These are phyloP conservation scores for Alectoris magna DNA, from an alignment of 2,797 vertebrate genomes.

Conservation along the genomic window DNA sequence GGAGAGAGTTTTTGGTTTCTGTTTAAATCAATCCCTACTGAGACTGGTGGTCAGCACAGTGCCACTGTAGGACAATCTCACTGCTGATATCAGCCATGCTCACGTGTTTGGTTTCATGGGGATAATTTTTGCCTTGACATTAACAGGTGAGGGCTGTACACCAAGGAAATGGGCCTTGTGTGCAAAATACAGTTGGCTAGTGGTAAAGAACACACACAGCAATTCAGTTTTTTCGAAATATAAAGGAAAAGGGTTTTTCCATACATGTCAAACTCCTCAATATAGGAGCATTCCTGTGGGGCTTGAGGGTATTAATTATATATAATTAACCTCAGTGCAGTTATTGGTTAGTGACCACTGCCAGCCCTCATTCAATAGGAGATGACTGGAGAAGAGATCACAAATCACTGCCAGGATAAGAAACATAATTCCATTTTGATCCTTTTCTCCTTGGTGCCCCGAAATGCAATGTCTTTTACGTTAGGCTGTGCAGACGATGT, in stretches of 20 bases:
- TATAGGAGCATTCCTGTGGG: neutral
- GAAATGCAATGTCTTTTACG: neutral
- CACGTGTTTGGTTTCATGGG: neutral
- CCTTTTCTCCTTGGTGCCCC: neutral
- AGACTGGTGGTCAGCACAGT: neutral
- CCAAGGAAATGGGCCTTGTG: neutral
- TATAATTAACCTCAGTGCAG: neutral
- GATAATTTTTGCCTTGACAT: neutral
- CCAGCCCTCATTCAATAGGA: neutral
- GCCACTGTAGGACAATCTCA: neutral
- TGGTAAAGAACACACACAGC: accelerated
- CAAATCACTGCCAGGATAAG: neutral
- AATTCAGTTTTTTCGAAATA: neutral
- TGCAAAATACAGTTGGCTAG: neutral
- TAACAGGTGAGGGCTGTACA: neutral
- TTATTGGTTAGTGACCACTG: neutral
- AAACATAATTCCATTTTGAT: neutral
- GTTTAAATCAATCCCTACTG: neutral
- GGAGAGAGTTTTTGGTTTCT: neutral
- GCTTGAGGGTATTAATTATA: neutral
- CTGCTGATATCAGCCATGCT: neutral
- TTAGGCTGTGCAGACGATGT: neutral
- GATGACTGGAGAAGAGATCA: neutral
- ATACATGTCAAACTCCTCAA: neutral
- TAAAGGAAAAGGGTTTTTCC: neutral